Evolutionary conservation across 2,113 vertebrate species (phyloP).

Genomic region (Cisticola juncidis): DNA sequence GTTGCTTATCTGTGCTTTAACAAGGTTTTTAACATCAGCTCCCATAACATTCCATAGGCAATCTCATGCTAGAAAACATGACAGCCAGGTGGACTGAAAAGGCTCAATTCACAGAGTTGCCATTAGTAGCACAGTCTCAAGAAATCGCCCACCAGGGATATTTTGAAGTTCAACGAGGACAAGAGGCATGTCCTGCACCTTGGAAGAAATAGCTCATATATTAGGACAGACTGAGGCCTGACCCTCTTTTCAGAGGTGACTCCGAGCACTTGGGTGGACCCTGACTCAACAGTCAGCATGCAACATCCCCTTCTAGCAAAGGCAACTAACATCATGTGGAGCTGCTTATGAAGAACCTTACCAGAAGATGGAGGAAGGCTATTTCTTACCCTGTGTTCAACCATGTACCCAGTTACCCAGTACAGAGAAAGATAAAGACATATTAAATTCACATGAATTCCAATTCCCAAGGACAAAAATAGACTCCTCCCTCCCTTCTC

Average conservation of each 20-base stretch:
- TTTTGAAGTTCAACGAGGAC: fast-evolving
- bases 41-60: background rate
- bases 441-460: background rate
- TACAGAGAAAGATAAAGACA: background rate
- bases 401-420: background rate
- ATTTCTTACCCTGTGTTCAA: background rate
- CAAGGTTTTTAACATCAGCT: background rate
- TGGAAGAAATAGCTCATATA: background rate
- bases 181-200: background rate
- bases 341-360: background rate
- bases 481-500: background rate
- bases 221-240: background rate
- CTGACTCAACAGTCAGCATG: background rate
- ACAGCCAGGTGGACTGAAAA: background rate
- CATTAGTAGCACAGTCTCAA: background rate
- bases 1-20: background rate
- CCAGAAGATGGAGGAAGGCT: background rate
- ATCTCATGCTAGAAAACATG: background rate
- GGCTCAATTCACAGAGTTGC: background rate
- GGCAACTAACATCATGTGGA: background rate
- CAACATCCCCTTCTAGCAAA: background rate
- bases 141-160: background rate
- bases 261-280: background rate
- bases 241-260: background rate
- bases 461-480: background rate